These are phyloP conservation scores for Patella vulgata DNA, from an alignment of 1,140 invertebrate genomes.

Conservation along the genomic window DNA sequence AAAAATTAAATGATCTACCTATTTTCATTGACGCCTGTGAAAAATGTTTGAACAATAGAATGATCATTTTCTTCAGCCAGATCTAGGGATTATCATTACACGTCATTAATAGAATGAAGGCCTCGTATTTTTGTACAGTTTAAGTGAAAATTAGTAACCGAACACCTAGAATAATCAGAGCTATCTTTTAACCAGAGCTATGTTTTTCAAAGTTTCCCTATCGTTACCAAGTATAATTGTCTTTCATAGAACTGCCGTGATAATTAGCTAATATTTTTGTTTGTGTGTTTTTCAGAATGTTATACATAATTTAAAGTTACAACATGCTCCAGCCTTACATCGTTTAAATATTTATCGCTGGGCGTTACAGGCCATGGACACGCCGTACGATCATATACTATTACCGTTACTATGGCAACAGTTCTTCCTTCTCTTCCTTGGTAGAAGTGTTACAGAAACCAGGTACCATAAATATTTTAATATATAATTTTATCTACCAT, in stretches of 20 bases:
- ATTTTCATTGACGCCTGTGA: too few relatives aligned
- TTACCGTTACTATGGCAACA: constrained; percentile 81
- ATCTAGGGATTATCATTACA: too few relatives aligned
- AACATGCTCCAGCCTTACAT: constrained; percentile 69
- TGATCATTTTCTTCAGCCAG: too few relatives aligned
- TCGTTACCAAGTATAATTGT: too few relatives aligned
- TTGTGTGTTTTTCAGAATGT: constrained; percentile 71
- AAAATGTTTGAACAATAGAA: too few relatives aligned
- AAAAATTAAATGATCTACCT: too few relatives aligned
- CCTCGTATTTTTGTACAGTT: too few relatives aligned
- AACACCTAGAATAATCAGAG: too few relatives aligned
- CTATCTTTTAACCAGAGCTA: too few relatives aligned
- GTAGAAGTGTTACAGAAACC: constrained; percentile 64
- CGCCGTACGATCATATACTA: constrained; percentile 77
- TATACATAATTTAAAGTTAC: constrained; percentile 72
- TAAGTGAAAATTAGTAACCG: too few relatives aligned
- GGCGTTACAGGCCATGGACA: constrained; percentile 81
- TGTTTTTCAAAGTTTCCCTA: too few relatives aligned
- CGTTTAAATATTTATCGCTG: constrained; percentile 80
- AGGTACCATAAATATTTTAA: constrained; percentile 58
- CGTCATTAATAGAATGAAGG: too few relatives aligned
- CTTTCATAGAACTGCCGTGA: neutral
- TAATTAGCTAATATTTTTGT: constrained; percentile 6
- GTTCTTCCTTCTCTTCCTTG: constrained; percentile 81
- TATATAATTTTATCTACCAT: neutral